Conservation (phyloP, 2,888 invertebrate genomes). For the Bembecia ichneumoniformis region DNA sequence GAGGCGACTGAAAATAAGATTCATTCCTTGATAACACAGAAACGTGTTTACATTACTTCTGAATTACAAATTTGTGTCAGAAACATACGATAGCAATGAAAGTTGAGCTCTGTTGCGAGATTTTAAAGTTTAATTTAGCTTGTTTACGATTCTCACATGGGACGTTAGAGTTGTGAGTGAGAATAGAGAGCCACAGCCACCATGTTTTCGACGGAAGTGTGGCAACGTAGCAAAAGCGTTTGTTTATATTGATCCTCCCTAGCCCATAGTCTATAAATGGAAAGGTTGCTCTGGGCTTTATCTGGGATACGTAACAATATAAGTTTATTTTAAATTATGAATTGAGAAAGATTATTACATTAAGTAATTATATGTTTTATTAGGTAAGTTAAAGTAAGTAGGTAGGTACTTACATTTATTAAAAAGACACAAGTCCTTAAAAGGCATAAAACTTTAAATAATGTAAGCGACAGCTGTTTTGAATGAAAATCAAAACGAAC, state of each 20-base stretch:
- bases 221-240: constrained; percentile 38
- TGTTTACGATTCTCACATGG: not conserved
- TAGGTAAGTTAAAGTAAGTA: too few species aligned
- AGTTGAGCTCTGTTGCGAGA: not conserved
- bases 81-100: not conserved
- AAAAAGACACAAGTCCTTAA: too few species aligned
- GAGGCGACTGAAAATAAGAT: not conserved
- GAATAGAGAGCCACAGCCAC: constrained; percentile 12
- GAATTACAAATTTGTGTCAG: not conserved
- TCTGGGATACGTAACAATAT: constrained; percentile 16
- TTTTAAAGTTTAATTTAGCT: constrained; percentile 1
- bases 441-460: too few species aligned
- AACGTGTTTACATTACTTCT: not conserved
- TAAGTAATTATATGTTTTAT: too few species aligned
- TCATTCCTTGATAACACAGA: not conserved
- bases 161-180: not conserved
- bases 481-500: too few species aligned
- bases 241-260: constrained; percentile 39
- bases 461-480: too few species aligned
- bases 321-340: too few species aligned
- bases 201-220: constrained; percentile 37
- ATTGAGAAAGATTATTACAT: too few species aligned
- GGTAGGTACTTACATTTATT: too few species aligned
- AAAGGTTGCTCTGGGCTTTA: constrained; percentile 13
- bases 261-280: constrained; percentile 35